A percentile compares a stretch with the other conserved stretches of the same genome.
Conservation (phyloP, 2,888 invertebrate genomes). For the Ephialtes manifestator region DNA sequence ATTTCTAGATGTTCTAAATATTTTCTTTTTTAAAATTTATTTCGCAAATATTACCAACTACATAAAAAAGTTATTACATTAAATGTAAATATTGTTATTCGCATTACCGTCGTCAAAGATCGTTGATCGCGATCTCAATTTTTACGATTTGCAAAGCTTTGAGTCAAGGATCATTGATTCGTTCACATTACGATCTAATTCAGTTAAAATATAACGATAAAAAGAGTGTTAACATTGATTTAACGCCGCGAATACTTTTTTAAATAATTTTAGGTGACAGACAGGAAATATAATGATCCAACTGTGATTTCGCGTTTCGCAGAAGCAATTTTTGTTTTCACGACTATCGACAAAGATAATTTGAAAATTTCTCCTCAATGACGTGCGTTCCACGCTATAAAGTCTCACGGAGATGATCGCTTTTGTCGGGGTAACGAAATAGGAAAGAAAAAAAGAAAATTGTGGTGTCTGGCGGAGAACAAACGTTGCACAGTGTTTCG, state of each 20-base stretch:
- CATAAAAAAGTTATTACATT: not conserved
- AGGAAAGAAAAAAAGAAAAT: not conserved
- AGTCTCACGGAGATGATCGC: slow-evolving; percentile 39
- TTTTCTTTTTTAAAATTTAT: slow-evolving; percentile 5
- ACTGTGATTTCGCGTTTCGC: not conserved
- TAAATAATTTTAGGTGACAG: not conserved
- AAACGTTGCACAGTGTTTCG: slow-evolving; percentile 28
- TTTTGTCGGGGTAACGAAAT: not conserved
- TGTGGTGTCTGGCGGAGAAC: not conserved
- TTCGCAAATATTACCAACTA: not conserved
- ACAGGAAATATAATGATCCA: not conserved
- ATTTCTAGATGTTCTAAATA: too few species aligned
- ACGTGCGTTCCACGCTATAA: slow-evolving; percentile 61
- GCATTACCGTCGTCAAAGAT: slow-evolving; percentile 2
- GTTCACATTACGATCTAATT: not conserved
- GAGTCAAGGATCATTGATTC: not conserved
- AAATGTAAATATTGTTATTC: not conserved
- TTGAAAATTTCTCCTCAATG: slow-evolving; percentile 29
- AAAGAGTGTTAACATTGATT: not conserved
- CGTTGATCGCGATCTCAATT: not conserved
- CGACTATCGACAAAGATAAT: not conserved
- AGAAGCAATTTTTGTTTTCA: not conserved
- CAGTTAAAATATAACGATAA: not conserved
- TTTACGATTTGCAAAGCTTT: not conserved
- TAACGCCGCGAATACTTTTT: too few species aligned